Evolutionary conservation across 2,888 invertebrate genomes (phyloP).

Genomic region (Diploptera punctata): DNA sequence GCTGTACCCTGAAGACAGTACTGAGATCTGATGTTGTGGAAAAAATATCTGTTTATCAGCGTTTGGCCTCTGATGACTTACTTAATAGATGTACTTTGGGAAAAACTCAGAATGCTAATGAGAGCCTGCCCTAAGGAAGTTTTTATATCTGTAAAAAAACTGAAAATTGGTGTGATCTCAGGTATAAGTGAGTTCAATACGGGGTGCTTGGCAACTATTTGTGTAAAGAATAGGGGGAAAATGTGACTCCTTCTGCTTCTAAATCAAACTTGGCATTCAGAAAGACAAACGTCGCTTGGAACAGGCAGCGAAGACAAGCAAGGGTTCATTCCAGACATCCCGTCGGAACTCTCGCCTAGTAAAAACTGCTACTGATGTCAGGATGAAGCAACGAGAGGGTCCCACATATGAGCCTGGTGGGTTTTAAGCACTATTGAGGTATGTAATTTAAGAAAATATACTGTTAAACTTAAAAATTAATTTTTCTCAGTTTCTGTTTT

Average conservation of each 20-base stretch:
- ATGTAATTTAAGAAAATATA: no score
- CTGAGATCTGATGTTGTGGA: not conserved
- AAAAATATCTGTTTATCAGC: not conserved
- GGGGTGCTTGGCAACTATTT: not conserved
- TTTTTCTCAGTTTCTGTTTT: no score
- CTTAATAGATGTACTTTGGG: no score
- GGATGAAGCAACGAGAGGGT: not conserved
- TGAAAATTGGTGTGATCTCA: not conserved
- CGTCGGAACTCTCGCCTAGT: not conserved
- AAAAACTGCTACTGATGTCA: not conserved
- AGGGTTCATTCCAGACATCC: no score
- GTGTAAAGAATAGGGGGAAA: not conserved
- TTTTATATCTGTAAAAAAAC: not conserved
- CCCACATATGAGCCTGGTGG: conserved; percentile 1
- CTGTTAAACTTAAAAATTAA: no score
- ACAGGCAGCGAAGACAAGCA: not conserved
- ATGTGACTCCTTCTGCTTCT: not conserved
- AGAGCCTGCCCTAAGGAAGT: not conserved
- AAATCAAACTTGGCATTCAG: no score
- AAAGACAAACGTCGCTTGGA: not conserved
- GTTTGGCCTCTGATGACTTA: no score
- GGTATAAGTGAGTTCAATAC: not conserved
- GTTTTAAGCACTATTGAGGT: no score
- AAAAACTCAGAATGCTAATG: conserved; percentile 17
- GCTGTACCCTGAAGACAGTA: not conserved